Base-by-base conservation (phyloP, 2,113 vertebrate species). In the Baryphthengus martii region DNA sequence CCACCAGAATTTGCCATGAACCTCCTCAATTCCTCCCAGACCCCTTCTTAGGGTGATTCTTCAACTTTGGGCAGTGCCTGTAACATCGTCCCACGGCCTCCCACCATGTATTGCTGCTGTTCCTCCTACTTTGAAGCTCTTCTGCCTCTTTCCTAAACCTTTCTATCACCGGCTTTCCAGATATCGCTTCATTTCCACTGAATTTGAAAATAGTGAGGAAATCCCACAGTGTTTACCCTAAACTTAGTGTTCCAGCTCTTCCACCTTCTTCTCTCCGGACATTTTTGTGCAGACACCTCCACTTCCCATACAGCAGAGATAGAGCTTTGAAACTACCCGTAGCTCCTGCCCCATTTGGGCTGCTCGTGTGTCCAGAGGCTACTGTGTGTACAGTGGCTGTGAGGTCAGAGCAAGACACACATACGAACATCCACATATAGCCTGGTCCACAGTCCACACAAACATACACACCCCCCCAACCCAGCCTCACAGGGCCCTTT, bases 91-190 rank as follows among this genome's bases (percentile, higher is more conserved):
- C 67, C 62, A 40, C 13, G 14, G 37, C 47, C 18, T 72, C 81
- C 53, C 67, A 50, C 53, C 39, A 2, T 2, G 7, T 13, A 2
- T 0, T 59, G 37, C 47, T 62, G 3, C 12, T 39, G 44, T 31
- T 56, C 50, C 59, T 85, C 65, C 17, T 29, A 4, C 42, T 55
- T 39, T 58, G 50, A 13, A 66, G 55, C 75, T 85, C 28, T 75
- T 33, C 59, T 49, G 37, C 29, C n/a, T 67, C 16, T 86, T 53
- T 3, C 67, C 42, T 26, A 28, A 35, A 13, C 18, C 24, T 31
- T 62, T 67, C 3, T 8, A 1, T 68, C 37, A 3, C 28, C 40
- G 28, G 9, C 11, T 79, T 79, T 83, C 42, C 56, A 44, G 33
- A 5, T 11, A 18, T 6, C 10, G 5, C 71, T 62, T 85, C 25